These are phyloP conservation scores for Trissonchulus latispiculum DNA, from an alignment of 2,888 invertebrate genomes.

Conservation along the genomic window DNA sequence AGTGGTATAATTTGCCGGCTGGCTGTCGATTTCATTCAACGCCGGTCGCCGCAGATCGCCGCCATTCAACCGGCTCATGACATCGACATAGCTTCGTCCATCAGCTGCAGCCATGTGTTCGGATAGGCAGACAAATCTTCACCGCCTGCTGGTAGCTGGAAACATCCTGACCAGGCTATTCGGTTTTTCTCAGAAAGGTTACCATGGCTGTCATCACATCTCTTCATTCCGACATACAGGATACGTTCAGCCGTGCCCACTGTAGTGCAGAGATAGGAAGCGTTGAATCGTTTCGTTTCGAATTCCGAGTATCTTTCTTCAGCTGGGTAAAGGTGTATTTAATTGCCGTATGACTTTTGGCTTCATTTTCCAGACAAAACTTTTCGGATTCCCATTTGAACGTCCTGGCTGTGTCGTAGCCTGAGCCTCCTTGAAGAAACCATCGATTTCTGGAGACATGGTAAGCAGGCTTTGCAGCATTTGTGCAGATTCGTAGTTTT, in stretches of 20 bases:
- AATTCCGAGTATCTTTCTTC: not conserved
- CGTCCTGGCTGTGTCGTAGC: not conserved
- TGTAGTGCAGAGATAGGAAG: not conserved
- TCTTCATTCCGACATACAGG: not conserved
- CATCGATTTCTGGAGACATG: not conserved
- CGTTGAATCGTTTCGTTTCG: not conserved
- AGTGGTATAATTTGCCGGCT: too few species aligned
- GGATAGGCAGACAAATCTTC: not conserved
- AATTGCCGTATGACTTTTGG: not conserved
- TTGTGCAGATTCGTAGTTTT: not conserved
- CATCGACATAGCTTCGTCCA: too few species aligned
- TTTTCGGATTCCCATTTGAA: not conserved
- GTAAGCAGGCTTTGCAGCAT: not conserved
- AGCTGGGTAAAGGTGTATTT: not conserved
- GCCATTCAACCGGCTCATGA: too few species aligned
- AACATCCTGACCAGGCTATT: not conserved
- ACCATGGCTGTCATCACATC: not conserved
- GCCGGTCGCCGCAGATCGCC: too few species aligned
- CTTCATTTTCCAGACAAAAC: not conserved
- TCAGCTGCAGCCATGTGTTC: too few species aligned
- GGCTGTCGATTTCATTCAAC: too few species aligned
- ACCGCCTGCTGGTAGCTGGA: not conserved
- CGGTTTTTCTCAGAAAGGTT: not conserved
- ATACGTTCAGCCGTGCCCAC: not conserved
- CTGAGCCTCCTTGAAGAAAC: not conserved